These are phyloP conservation scores for Zaprionus lineosus DNA, from an alignment of 2,888 invertebrate species.

Conservation along the genomic window DNA sequence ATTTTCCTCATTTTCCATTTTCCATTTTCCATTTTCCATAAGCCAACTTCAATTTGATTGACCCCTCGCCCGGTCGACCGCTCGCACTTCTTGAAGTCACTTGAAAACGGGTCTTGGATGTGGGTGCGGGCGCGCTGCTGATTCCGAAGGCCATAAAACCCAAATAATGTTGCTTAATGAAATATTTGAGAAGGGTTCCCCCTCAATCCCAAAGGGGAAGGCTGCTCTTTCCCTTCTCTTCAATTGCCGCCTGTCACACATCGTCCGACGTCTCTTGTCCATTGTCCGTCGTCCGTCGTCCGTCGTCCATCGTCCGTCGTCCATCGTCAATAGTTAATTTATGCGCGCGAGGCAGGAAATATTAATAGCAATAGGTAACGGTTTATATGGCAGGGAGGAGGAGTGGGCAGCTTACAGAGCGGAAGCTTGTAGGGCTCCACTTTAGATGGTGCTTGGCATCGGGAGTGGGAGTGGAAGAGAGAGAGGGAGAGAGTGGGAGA, in stretches of 20 bases:
- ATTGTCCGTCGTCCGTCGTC: neutral
- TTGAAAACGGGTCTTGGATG: constrained; percentile 33
- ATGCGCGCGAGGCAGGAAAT: constrained; percentile 75
- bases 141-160: constrained; percentile 51
- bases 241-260: neutral
- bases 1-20: constrained; percentile 32
- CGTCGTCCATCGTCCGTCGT: constrained; percentile 19
- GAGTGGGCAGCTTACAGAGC: too few species aligned
- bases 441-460: too few species aligned
- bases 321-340: constrained; percentile 56
- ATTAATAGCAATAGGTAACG: constrained; percentile 65
- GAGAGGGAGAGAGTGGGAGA: too few species aligned
- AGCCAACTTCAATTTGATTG: too few species aligned
- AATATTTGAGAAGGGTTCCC: constrained; percentile 64
- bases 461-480: too few species aligned
- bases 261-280: neutral
- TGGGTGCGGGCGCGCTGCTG: constrained; percentile 56
- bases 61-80: constrained; percentile 5
- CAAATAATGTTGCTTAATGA: constrained; percentile 49
- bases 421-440: constrained; percentile 48
- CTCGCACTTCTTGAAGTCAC: constrained; percentile 10
- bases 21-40: too few species aligned
- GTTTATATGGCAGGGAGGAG: too few species aligned
- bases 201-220: too few species aligned
- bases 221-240: neutral